Base-by-base conservation (phyloP, 2,797 vertebrate genomes). In the Danionella dracula region DNA sequence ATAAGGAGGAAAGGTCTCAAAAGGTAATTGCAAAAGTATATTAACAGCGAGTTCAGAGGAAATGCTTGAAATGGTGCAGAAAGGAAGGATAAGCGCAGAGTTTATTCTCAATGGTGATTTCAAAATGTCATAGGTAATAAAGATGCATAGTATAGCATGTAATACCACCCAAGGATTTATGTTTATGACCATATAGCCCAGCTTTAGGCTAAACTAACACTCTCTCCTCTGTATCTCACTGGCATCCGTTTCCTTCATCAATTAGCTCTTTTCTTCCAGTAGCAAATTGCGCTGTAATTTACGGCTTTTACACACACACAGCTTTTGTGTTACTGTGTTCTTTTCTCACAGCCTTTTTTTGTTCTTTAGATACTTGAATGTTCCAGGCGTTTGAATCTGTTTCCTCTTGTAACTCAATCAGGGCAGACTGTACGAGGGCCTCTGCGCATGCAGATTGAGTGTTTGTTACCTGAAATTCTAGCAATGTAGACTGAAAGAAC, bases 201-300 rank as follows among this genome's bases (percentile, higher is more conserved):
- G n/a, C n/a, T n/a, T n/a, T n/a, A n/a, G 1, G 4, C 8, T 23
- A 3, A n/a, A 53, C 19, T n/a, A 4, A 19, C 50, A 20, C 51
- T 40, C 34, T 62, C 45, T 46, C 20, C 31, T 20, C 57, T 21
- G 32, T 46, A 16, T 38, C 34, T 40, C 13, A n/a, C 20, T 49
- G 17, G 35, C 37, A 37, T 40, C 35, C 32, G 38, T 15, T 29
- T 29, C 49, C 31, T 23, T 45, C 44, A 31, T 51, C 34, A 50
- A 50, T 51, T 62, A 62, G 23, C 59, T 51, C 21, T 9, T 10
- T 40, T 45, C 59, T 34, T 17, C 49, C 10, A 31, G 34, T 8
- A 19, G 21, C 46, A 53, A 64, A 54, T 51, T 53, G 12, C 49
- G 21, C 29, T 9, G 1, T 64, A 44, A 64, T 54, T 41, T 32